Conservation (phyloP, 2,113 vertebrate genomes). For the Onychostoma macrolepis region DNA sequence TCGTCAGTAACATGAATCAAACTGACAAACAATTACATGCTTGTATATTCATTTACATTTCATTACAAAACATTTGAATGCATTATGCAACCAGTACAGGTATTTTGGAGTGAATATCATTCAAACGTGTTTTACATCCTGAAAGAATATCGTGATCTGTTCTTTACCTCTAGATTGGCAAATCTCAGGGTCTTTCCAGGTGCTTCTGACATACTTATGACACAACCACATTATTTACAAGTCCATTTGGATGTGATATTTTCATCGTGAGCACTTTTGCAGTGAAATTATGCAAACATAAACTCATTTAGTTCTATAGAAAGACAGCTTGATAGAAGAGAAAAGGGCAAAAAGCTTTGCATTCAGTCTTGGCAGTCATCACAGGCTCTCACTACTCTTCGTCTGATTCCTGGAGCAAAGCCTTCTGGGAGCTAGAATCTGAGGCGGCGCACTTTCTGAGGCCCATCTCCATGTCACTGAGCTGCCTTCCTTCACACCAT, state of each 20-base stretch:
- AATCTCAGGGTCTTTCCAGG: background rate
- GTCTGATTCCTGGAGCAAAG: slow-evolving; percentile 78
- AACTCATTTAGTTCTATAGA: background rate
- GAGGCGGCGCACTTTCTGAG: slow-evolving; percentile 61
- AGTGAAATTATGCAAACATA: background rate
- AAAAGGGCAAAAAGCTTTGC: background rate
- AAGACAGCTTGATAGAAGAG: background rate
- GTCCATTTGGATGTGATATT: background rate
- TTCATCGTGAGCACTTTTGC: background rate
- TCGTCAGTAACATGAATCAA: background rate
- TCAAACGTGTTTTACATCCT: background rate
- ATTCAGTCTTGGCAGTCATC: background rate
- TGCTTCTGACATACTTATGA: background rate
- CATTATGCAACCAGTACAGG: background rate
- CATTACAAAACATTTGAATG: background rate
- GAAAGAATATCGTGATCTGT: background rate
- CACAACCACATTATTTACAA: slow-evolving; percentile 12
- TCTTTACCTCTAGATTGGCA: background rate
- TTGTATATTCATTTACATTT: background rate
- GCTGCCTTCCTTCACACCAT: slow-evolving; percentile 36
- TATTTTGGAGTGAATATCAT: background rate
- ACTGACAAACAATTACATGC: background rate
- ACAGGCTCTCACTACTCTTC: slow-evolving; percentile 69
- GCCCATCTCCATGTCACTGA: slow-evolving; percentile 69
- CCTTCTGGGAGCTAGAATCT: slow-evolving; percentile 68